These are phyloP conservation scores for Microplitis deprimator DNA, from an alignment of 2,888 invertebrate species.

Conservation along the genomic window DNA sequence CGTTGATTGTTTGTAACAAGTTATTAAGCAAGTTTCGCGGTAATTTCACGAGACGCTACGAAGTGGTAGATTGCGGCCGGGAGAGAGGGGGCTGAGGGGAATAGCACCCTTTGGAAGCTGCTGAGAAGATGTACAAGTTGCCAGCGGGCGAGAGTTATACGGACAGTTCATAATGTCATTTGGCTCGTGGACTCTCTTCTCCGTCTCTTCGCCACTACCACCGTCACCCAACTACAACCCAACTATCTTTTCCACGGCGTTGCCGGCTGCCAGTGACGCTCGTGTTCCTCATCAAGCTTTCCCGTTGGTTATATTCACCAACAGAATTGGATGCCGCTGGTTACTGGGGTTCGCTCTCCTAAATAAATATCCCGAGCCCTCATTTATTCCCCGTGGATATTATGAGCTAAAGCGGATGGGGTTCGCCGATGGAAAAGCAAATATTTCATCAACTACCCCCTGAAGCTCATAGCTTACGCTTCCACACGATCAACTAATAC, in stretches of 20 bases:
- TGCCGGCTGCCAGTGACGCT: too few species aligned
- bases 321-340: background rate
- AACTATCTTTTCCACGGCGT: too few species aligned
- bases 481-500: conserved; percentile 19
- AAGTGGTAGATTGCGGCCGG: conserved; percentile 29
- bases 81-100: conserved; percentile 11
- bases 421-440: background rate
- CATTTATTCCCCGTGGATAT: conserved; percentile 16
- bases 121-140: conserved; percentile 43
- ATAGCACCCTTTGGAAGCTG: conserved; percentile 33
- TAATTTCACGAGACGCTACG: conserved; percentile 34
- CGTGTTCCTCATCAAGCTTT: background rate
- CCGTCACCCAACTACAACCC: background rate
- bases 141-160: conserved; percentile 33
- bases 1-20: conserved; percentile 42
- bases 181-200: conserved; percentile 27
- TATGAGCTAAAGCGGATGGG: background rate
- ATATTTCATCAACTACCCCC: conserved; percentile 16
- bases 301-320: background rate
- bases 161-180: conserved; percentile 43
- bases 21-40: conserved; percentile 41
- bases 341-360: conserved; percentile 9
- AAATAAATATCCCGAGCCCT: conserved; percentile 26
- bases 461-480: background rate
- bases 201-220: background rate